Evolutionary conservation across 92 coral and sea anemone species (phyloP), one percentile per base, ranked within the genome.

Genomic region (Montipora capitata): DNA sequence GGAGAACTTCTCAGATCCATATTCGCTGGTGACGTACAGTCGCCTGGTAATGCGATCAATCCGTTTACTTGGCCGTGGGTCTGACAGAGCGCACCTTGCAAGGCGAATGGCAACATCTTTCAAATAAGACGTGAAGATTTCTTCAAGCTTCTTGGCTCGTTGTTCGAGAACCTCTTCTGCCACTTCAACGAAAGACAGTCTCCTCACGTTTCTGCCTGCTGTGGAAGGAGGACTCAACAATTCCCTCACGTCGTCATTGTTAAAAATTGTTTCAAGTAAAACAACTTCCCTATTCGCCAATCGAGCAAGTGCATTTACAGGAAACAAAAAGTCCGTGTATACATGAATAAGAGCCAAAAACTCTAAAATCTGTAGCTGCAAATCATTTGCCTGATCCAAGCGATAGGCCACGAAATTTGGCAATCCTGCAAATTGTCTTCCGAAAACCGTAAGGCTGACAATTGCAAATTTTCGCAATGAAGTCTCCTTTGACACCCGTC

Each of bases 101-200:
- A 95, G 86, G 27, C 86, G 87, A n/a, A 95, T 84, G 14, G 96
- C 95, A n/a, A 86, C 91, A 44, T 54, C 67, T 85, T 93, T 90
- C 27, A 95, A 48, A 68, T 85, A 93, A 4, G 62, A 67, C 8
- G 92, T 79, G 27, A 74, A 44, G 17, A 8, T 18, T 41, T 77
- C 20, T 7, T 80, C 48, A 35, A 17, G 44, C 56, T 64, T 61
- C 40, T 73, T 45, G 0, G 96, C 96, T 58, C 78, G 81, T 66
- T 87, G 93, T 79, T 79, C 57, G 51, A 95, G 89, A 41, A 95
- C 77, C 79, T 93, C 98, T 71, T 95, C 94, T 67, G 96, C 98
- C n/a, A 95, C 94, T 81, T 95, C 98, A 65, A 81, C 88, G 43
- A 95, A 95, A 41, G 98, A 95, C 18, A 95, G 90, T 38, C 98